A percentile compares a stretch with the other conserved stretches of the same genome.
phyloP scores from a whole-genome alignment of 2,797 vertebrate genomes.

The Paratrypauchen microcephalus region DNA sequence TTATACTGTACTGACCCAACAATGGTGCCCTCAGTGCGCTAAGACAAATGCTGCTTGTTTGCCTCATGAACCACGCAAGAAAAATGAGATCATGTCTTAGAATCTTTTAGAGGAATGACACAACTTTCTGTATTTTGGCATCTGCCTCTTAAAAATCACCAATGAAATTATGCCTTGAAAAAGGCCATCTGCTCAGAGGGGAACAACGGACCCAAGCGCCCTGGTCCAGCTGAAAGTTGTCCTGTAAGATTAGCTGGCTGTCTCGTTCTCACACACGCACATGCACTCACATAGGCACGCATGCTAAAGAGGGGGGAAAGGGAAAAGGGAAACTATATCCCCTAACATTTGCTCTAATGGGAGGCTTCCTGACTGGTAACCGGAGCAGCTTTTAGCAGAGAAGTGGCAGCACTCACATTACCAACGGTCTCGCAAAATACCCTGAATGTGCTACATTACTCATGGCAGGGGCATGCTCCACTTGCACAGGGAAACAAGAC shows the following conservation, averaged over 20 bases:
- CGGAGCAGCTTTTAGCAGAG: conserved; percentile 64
- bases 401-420: conserved; percentile 67
- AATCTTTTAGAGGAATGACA: conserved; percentile 20
- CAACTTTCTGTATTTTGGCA: not conserved
- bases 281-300: conserved; percentile 30
- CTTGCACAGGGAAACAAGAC: conserved; percentile 39
- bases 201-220: conserved; percentile 38
- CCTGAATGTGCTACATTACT: conserved; percentile 50
- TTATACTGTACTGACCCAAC: conserved; percentile 54
- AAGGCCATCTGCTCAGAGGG: conserved; percentile 8
- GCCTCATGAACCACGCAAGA: conserved; percentile 47
- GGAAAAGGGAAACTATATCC: conserved; percentile 65
- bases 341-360: conserved; percentile 74
- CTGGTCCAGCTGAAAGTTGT: conserved; percentile 53
- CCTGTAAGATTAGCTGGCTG: conserved; percentile 51
- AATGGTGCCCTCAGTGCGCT: conserved; percentile 65
- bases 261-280: not conserved
- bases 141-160: conserved; percentile 1
- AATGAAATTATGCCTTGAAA: not conserved
- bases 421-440: conserved; percentile 59
- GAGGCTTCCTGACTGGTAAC: conserved; percentile 75
- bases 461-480: conserved; percentile 23
- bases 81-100: conserved; percentile 19
- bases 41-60: conserved; percentile 69
- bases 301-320: conserved; percentile 45